Percentiles rank a stretch among this genome's conserved stretches.
Conservation (phyloP, 2,797 vertebrate genomes). For the Pyrocephalus nanus region DNA sequence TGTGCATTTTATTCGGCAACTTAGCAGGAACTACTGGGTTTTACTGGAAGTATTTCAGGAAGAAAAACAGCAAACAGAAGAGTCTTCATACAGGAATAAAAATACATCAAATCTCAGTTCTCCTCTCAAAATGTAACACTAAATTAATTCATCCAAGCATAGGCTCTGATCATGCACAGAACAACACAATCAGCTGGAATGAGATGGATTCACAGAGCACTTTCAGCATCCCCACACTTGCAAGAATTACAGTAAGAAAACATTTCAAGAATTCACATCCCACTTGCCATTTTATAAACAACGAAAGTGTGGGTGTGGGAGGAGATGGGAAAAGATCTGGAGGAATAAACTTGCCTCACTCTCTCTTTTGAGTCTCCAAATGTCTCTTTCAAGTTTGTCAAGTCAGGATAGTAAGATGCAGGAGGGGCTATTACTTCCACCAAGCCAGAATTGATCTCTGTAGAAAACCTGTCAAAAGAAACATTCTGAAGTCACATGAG, state of each 20-base stretch:
- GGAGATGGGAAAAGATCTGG: not conserved
- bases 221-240: constrained; percentile 3
- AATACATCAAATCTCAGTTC: not conserved
- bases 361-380: constrained; percentile 97
- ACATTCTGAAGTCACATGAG: not conserved
- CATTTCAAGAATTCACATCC: constrained; percentile 55
- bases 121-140: not conserved
- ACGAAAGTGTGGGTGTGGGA: not conserved
- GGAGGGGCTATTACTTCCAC: constrained; percentile 97
- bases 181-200: not conserved
- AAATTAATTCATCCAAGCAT: not conserved
- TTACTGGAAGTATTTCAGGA: not conserved
- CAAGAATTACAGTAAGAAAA: constrained; percentile 47
- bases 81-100: not conserved
- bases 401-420: constrained; percentile 91
- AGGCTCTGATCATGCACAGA: not conserved
- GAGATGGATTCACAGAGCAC: not conserved
- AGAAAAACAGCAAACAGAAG: not conserved
- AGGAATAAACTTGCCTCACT: constrained; percentile 84
- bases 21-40: not conserved
- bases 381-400: constrained; percentile 94
- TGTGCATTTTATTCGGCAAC: not conserved
- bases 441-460: constrained; percentile 92
- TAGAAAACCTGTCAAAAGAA: constrained; percentile 86
- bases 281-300: constrained; percentile 43